Conservation (phyloP, 2,797 vertebrate species). For the Peromyscus nudipes region DNA sequence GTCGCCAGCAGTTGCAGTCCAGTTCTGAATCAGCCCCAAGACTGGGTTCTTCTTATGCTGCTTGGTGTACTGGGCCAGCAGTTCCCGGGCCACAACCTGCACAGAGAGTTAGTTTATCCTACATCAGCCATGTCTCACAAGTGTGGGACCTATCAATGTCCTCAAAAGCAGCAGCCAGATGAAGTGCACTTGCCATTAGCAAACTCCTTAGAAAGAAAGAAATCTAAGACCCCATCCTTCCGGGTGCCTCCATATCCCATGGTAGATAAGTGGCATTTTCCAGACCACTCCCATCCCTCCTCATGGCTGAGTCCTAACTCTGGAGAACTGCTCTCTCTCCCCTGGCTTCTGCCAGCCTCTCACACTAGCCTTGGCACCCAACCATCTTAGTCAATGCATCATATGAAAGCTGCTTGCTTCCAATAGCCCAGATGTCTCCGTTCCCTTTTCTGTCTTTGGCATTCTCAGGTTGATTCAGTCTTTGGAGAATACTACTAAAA, state of each 20-base stretch:
- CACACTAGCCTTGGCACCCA: not conserved
- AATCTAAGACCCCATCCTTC: not conserved
- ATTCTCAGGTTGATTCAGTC: not conserved
- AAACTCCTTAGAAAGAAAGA: not conserved
- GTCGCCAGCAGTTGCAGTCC: slow-evolving; percentile 81
- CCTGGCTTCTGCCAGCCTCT: not conserved
- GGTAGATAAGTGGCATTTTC: not conserved
- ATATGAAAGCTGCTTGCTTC: not conserved
- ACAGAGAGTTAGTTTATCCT: not conserved
- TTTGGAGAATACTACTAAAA: slow-evolving; percentile 30
- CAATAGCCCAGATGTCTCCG: not conserved
- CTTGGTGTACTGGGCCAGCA: slow-evolving; percentile 84
- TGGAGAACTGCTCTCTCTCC: not conserved
- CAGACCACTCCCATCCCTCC: not conserved
- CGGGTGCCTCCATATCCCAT: not conserved
- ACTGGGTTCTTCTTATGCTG: slow-evolving; percentile 77
- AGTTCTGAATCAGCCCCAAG: slow-evolving; percentile 80
- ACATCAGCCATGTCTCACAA: slow-evolving; percentile 26
- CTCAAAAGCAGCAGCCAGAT: not conserved
- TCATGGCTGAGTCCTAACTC: too few species aligned
- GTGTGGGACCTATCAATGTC: not conserved
- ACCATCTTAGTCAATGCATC: not conserved
- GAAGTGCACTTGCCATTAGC: not conserved
- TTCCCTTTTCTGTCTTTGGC: slow-evolving; percentile 31
- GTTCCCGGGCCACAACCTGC: slow-evolving; percentile 86